Evolutionary conservation across 2,113 vertebrate species (phyloP), one percentile per base, ranked within the genome.

Genomic region (Silurus glanis): DNA sequence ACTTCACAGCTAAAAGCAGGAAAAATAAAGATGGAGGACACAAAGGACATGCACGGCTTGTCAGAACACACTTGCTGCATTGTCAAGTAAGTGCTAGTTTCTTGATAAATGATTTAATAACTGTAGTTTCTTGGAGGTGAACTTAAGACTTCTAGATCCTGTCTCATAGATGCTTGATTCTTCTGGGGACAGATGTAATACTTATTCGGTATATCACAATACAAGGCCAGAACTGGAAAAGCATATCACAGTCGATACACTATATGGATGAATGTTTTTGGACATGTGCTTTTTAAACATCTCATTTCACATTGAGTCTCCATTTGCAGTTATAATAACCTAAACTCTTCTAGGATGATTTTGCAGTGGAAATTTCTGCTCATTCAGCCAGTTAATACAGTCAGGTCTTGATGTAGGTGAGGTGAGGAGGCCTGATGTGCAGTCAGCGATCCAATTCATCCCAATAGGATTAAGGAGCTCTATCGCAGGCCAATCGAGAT

Each of bases 91-190:
- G 25, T 4, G 3, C 56, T 61, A 6, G 17, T 37, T 80, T 45
- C 37, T 37, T 80, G 78, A 80, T 80, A 61, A 80, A 80, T 61
- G 78, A 80, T 80, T 61, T 61, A 80, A 80, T 80, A 80, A 80
- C 78, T 13, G 56, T 23, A 61, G 56, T 23, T 37, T 61, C 28
- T 80, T 21, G 56, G 56, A 80, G 56, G 28, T 13, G 58, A 80
- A 23, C 78, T 21, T 47, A 80, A 19, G 78, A 80, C 78, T 80
- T 80, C 37, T 80, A 61, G 28, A 80, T 16, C 17, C 1, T 45
- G 55, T 19, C 59, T 16, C 37, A 80, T 19, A 80, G 4, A 28
- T 5, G 47, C 5, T n/a, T 72, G 69, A 72, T 72, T 16, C 37
- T 51, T 72, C 13, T 5, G 72, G 37, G 47, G 5, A 51, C 3